A percentile compares a stretch with the other conserved stretches of the same genome.
Conservation (phyloP, 2,888 invertebrate species). For the Polietes domitor region DNA sequence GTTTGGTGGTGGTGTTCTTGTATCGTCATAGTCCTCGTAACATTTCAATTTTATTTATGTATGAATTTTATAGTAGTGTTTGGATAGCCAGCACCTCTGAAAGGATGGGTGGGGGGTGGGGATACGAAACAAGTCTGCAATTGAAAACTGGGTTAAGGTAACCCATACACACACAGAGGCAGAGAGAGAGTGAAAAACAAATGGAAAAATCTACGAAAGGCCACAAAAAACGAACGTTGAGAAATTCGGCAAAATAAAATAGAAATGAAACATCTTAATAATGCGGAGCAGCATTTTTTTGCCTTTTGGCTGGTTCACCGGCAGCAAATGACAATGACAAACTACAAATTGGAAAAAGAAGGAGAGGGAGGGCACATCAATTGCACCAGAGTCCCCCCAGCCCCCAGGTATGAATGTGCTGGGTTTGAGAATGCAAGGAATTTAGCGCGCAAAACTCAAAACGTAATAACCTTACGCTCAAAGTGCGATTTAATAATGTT, state of each 20-base stretch:
- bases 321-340: slow-evolving; percentile 19
- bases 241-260: slow-evolving; percentile 5
- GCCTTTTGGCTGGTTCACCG: neutral
- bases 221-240: neutral
- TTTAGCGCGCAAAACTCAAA: neutral
- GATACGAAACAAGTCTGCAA: neutral
- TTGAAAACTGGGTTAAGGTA: slow-evolving; percentile 62
- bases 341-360: neutral
- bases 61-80: slow-evolving; percentile 29
- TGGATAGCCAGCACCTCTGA: slow-evolving; percentile 22
- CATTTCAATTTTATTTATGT: slow-evolving; percentile 51
- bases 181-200: neutral
- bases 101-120: too few species aligned
- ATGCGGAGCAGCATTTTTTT: neutral
- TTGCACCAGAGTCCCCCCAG: too few species aligned
- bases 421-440: neutral
- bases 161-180: neutral
- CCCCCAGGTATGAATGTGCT: too few species aligned
- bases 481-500: neutral
- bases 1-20: neutral
- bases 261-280: slow-evolving; percentile 35
- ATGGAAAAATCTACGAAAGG: neutral
- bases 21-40: slow-evolving; percentile 15
- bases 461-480: neutral
- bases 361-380: too few species aligned